phyloP scores from a whole-genome alignment of 2,113 vertebrate species.

The Cynopterus brachyotis region DNA sequence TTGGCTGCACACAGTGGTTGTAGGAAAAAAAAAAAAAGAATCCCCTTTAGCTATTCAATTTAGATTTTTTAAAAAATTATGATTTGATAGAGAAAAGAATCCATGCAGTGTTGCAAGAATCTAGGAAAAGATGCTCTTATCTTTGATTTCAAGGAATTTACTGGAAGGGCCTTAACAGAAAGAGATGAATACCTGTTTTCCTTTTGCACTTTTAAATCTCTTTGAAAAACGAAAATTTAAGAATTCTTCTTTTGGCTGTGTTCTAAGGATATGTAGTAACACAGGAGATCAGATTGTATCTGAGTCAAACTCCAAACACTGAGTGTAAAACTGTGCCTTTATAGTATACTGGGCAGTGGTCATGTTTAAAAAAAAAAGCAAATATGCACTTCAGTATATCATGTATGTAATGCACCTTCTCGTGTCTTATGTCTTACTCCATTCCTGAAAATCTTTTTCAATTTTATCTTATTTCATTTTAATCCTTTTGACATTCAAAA shows the following conservation, averaged over 20 bases:
- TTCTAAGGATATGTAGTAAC: background rate
- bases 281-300: background rate
- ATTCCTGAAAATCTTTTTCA: background rate
- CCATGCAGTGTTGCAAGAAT: background rate
- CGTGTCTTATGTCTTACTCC: background rate
- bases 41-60: background rate
- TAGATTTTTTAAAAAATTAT: background rate
- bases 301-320: background rate
- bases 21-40: conserved; percentile 2
- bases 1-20: background rate
- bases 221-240: background rate
- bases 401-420: background rate
- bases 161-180: background rate
- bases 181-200: background rate
- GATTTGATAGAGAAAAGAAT: background rate
- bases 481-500: background rate
- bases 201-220: background rate
- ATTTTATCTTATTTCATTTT: background rate
- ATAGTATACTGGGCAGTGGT: background rate
- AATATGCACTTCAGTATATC: background rate
- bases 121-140: background rate
- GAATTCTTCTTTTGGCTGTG: background rate
- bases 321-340: background rate
- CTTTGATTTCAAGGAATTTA: conserved; percentile 19
- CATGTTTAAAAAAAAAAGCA: background rate